These are phyloP conservation scores for Cephalopholis sonnerati DNA, from an alignment of 2,113 vertebrate species.

Conservation along the genomic window DNA sequence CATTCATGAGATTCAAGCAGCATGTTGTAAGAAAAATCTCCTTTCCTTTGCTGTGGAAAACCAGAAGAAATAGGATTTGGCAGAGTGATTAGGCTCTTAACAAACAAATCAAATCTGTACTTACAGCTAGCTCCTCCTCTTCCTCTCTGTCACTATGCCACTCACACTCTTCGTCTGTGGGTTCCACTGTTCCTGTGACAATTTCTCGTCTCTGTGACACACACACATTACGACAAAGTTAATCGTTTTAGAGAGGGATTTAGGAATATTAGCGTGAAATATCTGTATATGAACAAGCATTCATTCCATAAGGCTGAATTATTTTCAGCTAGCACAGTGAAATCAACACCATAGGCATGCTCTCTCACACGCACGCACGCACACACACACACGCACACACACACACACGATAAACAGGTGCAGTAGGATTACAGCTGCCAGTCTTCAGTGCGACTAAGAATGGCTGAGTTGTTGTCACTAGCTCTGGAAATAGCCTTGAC, in stretches of 20 bases:
- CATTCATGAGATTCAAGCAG: background rate
- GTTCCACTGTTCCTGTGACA: slow-evolving; percentile 91
- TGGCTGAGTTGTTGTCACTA: slow-evolving; percentile 67
- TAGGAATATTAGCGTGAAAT: background rate
- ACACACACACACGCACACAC: background rate
- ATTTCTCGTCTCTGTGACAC: slow-evolving; percentile 90
- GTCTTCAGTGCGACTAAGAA: slow-evolving; percentile 63
- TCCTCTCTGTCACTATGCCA: slow-evolving; percentile 96
- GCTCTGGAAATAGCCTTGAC: slow-evolving; percentile 78
- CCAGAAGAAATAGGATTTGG: background rate
- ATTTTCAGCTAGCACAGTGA: slow-evolving; percentile 29
- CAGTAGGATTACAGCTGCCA: slow-evolving; percentile 67
- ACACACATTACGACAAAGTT: background rate
- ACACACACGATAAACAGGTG: slow-evolving; percentile 58
- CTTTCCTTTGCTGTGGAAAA: background rate
- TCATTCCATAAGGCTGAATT: background rate
- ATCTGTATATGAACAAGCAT: background rate
- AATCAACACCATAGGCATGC: slow-evolving; percentile 32
- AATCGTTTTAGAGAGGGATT: background rate
- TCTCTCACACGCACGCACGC: background rate
- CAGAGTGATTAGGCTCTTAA: background rate
- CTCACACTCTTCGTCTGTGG: slow-evolving; percentile 94
- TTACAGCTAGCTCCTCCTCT: slow-evolving; percentile 94
- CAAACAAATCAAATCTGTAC: slow-evolving; percentile 59
- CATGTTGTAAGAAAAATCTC: background rate